Percentiles rank a stretch among this genome's conserved stretches.
Evolutionary conservation across 1,140 invertebrate genomes (phyloP).

Genomic region (Heliconius hewitsoni): DNA sequence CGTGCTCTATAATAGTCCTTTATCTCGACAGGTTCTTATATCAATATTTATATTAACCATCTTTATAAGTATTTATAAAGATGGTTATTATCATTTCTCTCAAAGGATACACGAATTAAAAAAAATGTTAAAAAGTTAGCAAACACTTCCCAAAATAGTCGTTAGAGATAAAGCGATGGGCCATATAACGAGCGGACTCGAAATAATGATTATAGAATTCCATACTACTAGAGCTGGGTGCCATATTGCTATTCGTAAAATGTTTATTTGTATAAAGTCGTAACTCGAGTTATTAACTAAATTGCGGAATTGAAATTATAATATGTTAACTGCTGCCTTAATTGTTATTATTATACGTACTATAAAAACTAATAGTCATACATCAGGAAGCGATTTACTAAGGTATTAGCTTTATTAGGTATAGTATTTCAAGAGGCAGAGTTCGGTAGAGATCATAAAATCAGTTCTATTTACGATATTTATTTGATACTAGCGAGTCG

Average conservation of each 20-base stretch:
- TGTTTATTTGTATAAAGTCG: background rate
- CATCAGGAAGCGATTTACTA: background rate
- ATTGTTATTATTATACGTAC: conserved; percentile 7
- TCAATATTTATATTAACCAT: no score
- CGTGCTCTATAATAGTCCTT: no score
- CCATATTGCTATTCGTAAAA: background rate
- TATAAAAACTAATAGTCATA: background rate
- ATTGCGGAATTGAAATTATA: background rate
- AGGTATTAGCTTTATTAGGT: conserved; percentile 7
- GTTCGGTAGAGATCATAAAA: background rate
- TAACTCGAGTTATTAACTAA: background rate
- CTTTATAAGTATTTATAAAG: no score
- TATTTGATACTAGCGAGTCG: background rate
- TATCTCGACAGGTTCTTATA: no score
- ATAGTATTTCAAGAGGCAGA: background rate
- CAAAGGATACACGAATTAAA: no score
- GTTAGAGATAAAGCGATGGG: no score
- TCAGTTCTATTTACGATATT: background rate
- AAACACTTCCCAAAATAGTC: no score
- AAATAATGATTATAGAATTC: background rate
- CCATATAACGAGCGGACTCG: background rate
- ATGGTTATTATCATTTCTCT: no score
- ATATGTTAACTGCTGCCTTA: background rate
- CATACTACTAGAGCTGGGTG: background rate
- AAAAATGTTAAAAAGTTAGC: no score